Conservation (phyloP, 1,140 invertebrate species). For the Vanessa atalanta region DNA sequence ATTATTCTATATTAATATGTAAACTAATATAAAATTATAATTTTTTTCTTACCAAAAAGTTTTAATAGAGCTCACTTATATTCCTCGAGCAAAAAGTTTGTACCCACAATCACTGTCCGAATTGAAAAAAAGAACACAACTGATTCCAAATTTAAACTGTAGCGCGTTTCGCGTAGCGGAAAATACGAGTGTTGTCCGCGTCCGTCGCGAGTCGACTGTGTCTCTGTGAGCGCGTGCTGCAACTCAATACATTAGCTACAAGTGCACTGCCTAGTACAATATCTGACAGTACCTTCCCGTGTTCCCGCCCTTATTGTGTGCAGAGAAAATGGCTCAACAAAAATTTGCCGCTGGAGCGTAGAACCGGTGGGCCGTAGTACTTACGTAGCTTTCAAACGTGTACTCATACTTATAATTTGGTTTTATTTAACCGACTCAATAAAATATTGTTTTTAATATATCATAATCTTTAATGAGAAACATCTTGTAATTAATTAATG, state of each 20-base stretch:
- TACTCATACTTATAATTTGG: too few relatives aligned
- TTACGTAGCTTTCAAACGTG: slow-evolving; percentile 11
- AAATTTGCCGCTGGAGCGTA: slow-evolving; percentile 42
- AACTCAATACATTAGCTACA: slow-evolving; percentile 58
- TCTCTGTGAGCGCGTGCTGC: slow-evolving; percentile 40
- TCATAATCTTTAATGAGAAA: too few relatives aligned
- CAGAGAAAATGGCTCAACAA: slow-evolving; percentile 39
- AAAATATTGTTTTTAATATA: too few relatives aligned
- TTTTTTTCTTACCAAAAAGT: slow-evolving; percentile 40
- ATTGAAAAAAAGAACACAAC: slow-evolving; percentile 37
- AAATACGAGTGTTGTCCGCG: slow-evolving; percentile 52
- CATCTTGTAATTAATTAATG: too few relatives aligned
- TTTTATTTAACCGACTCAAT: too few relatives aligned
- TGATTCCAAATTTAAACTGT: slow-evolving; percentile 35
- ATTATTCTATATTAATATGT: background rate
- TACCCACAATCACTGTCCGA: slow-evolving; percentile 38
- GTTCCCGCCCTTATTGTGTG: slow-evolving; percentile 20
- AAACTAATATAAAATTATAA: background rate
- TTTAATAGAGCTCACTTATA: slow-evolving; percentile 14
- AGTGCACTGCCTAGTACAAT: background rate
- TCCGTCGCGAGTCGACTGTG: slow-evolving; percentile 58
- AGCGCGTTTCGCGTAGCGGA: slow-evolving; percentile 34
- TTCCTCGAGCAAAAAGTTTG: slow-evolving; percentile 30
- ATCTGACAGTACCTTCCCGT: slow-evolving; percentile 1
- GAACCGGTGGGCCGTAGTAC: slow-evolving; percentile 46